Evolutionary conservation across 2,888 invertebrate species (phyloP).

Genomic region (Caenorhabditis sp.): DNA sequence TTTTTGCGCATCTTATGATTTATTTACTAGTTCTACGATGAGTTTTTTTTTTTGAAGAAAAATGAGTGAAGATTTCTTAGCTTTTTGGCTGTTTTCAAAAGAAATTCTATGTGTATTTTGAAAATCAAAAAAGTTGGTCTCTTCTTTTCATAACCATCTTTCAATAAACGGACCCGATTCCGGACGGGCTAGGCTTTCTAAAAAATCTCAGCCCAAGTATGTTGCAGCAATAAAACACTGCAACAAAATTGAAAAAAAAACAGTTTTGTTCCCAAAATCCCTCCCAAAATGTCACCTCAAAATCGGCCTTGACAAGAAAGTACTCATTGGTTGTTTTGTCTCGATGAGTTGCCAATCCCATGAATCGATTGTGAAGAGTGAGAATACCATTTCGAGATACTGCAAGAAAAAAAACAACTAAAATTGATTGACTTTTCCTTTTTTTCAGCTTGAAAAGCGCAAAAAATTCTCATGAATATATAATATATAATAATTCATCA

Average conservation of each 20-base stretch:
- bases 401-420: slow-evolving; percentile 44
- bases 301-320: slow-evolving; percentile 83
- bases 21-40: neutral
- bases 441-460: neutral
- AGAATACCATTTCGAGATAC: slow-evolving; percentile 63
- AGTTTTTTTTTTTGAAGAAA: neutral
- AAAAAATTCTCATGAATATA: slow-evolving; percentile 1
- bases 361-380: slow-evolving; percentile 64
- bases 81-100: neutral
- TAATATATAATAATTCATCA: neutral
- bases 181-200: too few species aligned
- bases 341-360: slow-evolving; percentile 59
- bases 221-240: too few species aligned
- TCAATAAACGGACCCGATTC: too few species aligned
- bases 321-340: slow-evolving; percentile 60
- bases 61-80: neutral
- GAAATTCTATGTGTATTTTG: neutral
- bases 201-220: too few species aligned
- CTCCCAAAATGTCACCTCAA: slow-evolving; percentile 74
- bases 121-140: neutral
- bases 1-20: neutral
- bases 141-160: too few species aligned
- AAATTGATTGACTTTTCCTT: neutral
- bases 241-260: neutral
- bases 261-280: neutral